These are phyloP conservation scores for Macquaria australasica DNA, from an alignment of 2,113 vertebrate genomes.

Conservation along the genomic window DNA sequence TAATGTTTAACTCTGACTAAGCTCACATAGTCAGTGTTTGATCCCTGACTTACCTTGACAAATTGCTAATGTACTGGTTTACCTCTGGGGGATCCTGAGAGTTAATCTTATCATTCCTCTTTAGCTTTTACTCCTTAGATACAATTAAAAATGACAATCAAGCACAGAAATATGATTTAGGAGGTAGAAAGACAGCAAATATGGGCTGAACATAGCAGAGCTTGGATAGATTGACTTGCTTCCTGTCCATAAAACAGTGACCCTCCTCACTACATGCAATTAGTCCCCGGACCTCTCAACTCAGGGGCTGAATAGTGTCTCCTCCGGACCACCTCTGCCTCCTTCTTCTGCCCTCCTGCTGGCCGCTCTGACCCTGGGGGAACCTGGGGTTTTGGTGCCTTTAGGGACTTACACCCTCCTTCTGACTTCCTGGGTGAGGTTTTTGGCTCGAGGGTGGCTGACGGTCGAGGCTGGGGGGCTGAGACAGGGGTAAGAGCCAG, in stretches of 20 bases:
- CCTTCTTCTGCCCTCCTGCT: slow-evolving; percentile 13
- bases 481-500: slow-evolving; percentile 82
- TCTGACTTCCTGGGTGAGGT: slow-evolving; percentile 6
- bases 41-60: slow-evolving; percentile 38
- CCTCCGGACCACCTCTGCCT: slow-evolving; percentile 50
- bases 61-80: slow-evolving; percentile 9
- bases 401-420: neutral
- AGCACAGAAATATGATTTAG: slow-evolving; percentile 44
- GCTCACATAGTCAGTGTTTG: neutral
- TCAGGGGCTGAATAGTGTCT: slow-evolving; percentile 82
- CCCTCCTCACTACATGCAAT: slow-evolving; percentile 35
- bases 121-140: slow-evolving; percentile 18
- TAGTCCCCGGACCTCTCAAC: slow-evolving; percentile 44
- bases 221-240: slow-evolving; percentile 26
- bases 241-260: slow-evolving; percentile 12
- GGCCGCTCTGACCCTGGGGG: neutral
- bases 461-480: slow-evolving; percentile 9
- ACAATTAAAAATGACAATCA: slow-evolving; percentile 20
- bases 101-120: slow-evolving; percentile 18
- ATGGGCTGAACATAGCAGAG: slow-evolving; percentile 37
- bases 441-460: slow-evolving; percentile 12
- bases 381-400: neutral
- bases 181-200: slow-evolving; percentile 73
- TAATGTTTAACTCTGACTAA: slow-evolving; percentile 14
- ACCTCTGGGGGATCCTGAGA: slow-evolving; percentile 44